Conservation (phyloP, 1,140 invertebrate genomes). For the Eriocheir sinensis region DNA sequence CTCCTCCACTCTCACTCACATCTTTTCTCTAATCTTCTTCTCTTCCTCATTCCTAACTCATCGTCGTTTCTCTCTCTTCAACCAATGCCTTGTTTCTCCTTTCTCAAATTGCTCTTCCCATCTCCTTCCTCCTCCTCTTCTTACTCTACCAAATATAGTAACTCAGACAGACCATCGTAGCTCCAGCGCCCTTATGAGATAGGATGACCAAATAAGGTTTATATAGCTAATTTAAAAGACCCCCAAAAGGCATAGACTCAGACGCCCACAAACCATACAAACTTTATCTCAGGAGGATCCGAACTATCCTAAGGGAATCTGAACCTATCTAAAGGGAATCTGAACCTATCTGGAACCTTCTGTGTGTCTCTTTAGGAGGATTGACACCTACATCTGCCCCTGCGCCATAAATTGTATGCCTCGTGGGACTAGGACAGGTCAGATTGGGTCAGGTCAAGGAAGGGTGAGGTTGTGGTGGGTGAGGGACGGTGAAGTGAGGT, state of each 20-base stretch:
- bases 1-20: neutral
- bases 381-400: neutral
- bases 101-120: neutral
- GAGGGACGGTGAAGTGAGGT: too few species aligned
- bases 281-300: neutral
- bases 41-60: too few species aligned
- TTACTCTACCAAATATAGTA: neutral
- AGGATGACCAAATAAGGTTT: neutral
- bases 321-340: neutral
- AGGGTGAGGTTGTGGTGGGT: too few species aligned
- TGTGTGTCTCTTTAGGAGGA: neutral
- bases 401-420: neutral
- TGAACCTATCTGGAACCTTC: neutral
- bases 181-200: neutral
- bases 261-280: neutral
- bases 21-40: neutral
- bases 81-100: neutral
- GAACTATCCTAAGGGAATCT: neutral
- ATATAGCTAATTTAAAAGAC: conserved; percentile 3
- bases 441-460: neutral
- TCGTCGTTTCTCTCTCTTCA: too few species aligned
- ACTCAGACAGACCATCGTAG: neutral
- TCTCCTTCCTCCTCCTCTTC: neutral
- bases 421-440: neutral
- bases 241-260: neutral